Percentiles rank a stretch among this genome's conserved stretches.
phyloP scores from a whole-genome alignment of 2,888 invertebrate species.

The Diplazon laetatorius region DNA sequence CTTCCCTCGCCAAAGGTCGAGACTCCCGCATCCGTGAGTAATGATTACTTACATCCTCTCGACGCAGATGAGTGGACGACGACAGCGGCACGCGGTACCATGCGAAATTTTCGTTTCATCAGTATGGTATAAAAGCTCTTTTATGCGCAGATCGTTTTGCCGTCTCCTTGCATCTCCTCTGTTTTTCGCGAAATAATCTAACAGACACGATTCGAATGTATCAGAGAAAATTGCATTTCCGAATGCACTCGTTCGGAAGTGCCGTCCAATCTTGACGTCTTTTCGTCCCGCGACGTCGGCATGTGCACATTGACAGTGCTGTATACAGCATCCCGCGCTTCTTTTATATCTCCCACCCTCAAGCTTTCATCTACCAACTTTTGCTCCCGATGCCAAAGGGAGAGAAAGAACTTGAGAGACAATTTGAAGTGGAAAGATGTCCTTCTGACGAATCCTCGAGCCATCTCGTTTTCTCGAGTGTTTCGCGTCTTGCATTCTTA shows the following conservation, averaged over 20 bases:
- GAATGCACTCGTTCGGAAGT: constrained; percentile 61
- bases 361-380: constrained; percentile 15
- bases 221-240: constrained; percentile 65
- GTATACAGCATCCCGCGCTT: constrained; percentile 7
- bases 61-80: constrained; percentile 10
- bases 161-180: constrained; percentile 4
- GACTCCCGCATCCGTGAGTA: constrained; percentile 20
- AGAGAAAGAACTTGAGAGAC: background rate
- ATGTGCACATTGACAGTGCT: constrained; percentile 18
- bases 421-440: constrained; percentile 1
- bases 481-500: constrained; percentile 21
- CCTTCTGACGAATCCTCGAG: constrained; percentile 20
- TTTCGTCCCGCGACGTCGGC: constrained; percentile 18
- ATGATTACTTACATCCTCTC: constrained; percentile 30
- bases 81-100: constrained; percentile 5
- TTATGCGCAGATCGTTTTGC: background rate
- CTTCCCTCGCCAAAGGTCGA: constrained; percentile 53
- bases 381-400: constrained; percentile 8
- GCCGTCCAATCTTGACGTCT: constrained; percentile 61
- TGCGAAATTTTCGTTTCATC: constrained; percentile 7
- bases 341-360: constrained; percentile 7
- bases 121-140: background rate
- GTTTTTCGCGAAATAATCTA: constrained; percentile 44
- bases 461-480: constrained; percentile 12
- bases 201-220: constrained; percentile 44